phyloP scores from a whole-genome alignment of 2,113 vertebrate species.

The Isurus oxyrinchus region DNA sequence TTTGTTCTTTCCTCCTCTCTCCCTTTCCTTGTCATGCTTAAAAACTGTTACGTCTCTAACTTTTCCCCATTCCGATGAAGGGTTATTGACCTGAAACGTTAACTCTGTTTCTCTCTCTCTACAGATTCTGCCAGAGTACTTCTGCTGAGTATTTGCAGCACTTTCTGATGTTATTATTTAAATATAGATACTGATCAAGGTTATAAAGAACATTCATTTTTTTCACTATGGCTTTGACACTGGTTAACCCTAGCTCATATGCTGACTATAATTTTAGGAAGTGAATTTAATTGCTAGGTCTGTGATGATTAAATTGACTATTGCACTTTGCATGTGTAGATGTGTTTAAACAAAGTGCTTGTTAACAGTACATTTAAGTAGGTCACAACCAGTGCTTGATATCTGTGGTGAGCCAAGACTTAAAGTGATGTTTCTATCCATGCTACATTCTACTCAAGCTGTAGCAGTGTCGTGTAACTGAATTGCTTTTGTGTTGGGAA shows the following conservation, averaged over 20 bases:
- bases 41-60: too few relatives aligned
- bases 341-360: constrained; percentile 4
- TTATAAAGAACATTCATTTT: not conserved
- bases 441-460: not conserved
- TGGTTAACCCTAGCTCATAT: not conserved
- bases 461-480: not conserved
- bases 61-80: too few relatives aligned
- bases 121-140: too few relatives aligned
- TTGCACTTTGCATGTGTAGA: not conserved
- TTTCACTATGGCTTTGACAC: not conserved
- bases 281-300: not conserved
- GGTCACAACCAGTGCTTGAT: not conserved
- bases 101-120: too few relatives aligned
- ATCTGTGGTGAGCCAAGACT: not conserved
- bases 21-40: too few relatives aligned
- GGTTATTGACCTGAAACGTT: too few relatives aligned
- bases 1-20: too few relatives aligned
- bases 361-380: not conserved
- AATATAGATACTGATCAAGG: not conserved
- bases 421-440: not conserved
- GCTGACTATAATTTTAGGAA: not conserved
- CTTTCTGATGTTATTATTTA: not conserved
- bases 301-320: not conserved
- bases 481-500: not conserved
- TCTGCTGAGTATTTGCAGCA: not conserved